Conservation (phyloP, 2,113 vertebrate genomes). For the Theristicus caerulescens region DNA sequence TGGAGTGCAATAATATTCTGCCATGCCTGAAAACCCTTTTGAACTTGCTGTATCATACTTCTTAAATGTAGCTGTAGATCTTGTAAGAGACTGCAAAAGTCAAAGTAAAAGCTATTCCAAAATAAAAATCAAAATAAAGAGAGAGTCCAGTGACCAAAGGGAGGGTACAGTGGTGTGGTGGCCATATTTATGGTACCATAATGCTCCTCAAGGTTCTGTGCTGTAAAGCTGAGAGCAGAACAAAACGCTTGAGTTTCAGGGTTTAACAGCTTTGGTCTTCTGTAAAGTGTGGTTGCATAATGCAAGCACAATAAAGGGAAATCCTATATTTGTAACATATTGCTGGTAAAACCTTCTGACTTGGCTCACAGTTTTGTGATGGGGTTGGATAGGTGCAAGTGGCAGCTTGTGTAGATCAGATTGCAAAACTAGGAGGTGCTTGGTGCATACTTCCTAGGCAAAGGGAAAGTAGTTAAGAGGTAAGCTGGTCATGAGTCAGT, state of each 20-base stretch:
- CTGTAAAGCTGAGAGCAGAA: background rate
- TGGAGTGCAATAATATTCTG: background rate
- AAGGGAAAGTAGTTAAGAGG: background rate
- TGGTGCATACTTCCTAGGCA: background rate
- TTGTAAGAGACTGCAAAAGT: background rate
- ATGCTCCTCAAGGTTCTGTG: background rate
- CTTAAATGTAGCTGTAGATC: background rate
- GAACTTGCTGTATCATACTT: background rate
- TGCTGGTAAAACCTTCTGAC: background rate
- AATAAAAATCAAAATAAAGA: background rate
- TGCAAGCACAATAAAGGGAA: background rate
- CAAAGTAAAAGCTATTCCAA: background rate
- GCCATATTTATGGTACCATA: accelerated
- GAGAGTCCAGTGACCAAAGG: background rate
- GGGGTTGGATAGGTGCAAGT: background rate
- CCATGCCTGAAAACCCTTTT: background rate
- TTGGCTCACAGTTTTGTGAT: background rate
- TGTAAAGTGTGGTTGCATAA: background rate
- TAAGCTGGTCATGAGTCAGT: background rate
- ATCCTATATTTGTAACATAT: background rate
- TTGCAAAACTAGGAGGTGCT: background rate
- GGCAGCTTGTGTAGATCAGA: background rate
- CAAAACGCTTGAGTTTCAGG: background rate
- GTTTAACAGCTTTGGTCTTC: background rate
- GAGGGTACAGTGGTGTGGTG: background rate